Evolutionary conservation across 2,888 invertebrate species (phyloP).

Genomic region (Stenolophus ochropezus): DNA sequence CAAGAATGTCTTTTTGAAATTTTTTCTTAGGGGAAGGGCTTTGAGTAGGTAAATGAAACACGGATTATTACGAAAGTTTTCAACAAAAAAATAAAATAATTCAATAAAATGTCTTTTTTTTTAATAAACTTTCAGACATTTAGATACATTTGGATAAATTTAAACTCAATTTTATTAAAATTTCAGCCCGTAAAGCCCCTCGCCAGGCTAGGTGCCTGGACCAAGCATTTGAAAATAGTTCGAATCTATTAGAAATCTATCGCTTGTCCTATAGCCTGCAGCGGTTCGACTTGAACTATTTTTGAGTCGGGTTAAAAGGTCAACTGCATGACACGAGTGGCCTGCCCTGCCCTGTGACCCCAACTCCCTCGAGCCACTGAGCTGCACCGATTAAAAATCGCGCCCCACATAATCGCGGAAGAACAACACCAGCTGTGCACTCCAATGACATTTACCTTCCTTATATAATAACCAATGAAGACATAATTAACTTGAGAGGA

Average conservation of each 20-base stretch:
- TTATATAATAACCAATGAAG: not conserved
- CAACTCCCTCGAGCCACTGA: constrained; percentile 53
- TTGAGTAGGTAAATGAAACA: no score
- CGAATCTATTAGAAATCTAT: not conserved
- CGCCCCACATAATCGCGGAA: constrained; percentile 37
- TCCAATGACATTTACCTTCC: not conserved
- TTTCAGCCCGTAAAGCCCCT: no score
- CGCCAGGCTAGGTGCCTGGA: no score
- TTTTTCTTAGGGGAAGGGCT: no score
- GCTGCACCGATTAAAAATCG: constrained; percentile 22
- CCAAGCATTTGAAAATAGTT: no score
- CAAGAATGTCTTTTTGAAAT: no score
- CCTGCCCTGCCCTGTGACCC: constrained; percentile 42
- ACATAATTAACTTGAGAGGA: not conserved
- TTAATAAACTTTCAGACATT: no score
- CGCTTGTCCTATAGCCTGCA: not conserved
- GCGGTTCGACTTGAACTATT: constrained; percentile 47
- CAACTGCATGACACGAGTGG: constrained; percentile 24
- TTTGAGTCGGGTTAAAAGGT: constrained; percentile 54
- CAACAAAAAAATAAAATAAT: no score
- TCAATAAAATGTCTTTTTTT: no score
- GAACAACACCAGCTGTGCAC: not conserved
- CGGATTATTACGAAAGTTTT: no score
- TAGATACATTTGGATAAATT: no score
- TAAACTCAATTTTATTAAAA: no score